Conservation (phyloP, 2,797 vertebrate species). For the Sebastes flavidus region DNA sequence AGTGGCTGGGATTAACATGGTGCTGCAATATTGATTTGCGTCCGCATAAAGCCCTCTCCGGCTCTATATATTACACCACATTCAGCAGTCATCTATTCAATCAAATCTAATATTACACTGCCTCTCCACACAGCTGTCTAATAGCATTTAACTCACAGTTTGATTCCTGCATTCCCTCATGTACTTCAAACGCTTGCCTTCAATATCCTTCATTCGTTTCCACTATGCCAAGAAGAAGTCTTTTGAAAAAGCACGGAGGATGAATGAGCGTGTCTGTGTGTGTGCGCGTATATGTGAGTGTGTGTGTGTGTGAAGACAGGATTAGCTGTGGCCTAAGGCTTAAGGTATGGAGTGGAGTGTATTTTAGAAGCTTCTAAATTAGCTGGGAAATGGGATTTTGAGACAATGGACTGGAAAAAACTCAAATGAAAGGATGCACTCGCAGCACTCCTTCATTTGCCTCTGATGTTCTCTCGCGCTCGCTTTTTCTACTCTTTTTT, state of each 20-base stretch:
- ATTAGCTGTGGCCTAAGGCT: slow-evolving; percentile 82
- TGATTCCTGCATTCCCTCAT: slow-evolving; percentile 79
- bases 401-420: slow-evolving; percentile 79
- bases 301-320: slow-evolving; percentile 66
- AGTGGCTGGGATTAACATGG: slow-evolving; percentile 66
- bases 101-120: slow-evolving; percentile 83
- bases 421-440: slow-evolving; percentile 79
- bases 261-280: slow-evolving; percentile 66
- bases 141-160: slow-evolving; percentile 83
- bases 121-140: slow-evolving; percentile 79
- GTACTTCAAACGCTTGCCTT: slow-evolving; percentile 81
- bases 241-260: slow-evolving; percentile 77
- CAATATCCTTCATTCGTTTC: slow-evolving; percentile 76
- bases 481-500: slow-evolving; percentile 26
- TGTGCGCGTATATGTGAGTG: slow-evolving; percentile 3
- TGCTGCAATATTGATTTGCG: slow-evolving; percentile 78
- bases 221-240: slow-evolving; percentile 79
- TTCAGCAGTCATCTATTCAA: slow-evolving; percentile 80
- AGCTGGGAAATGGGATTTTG: slow-evolving; percentile 83
- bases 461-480: slow-evolving; percentile 64
- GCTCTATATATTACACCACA: slow-evolving; percentile 79
- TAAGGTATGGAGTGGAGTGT: slow-evolving; percentile 82
- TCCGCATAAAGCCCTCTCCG: slow-evolving; percentile 68
- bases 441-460: slow-evolving; percentile 70
- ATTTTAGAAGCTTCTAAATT: slow-evolving; percentile 84